Conservation (phyloP, 2,797 vertebrate species). For the Synaphobranchus kaupii region DNA sequence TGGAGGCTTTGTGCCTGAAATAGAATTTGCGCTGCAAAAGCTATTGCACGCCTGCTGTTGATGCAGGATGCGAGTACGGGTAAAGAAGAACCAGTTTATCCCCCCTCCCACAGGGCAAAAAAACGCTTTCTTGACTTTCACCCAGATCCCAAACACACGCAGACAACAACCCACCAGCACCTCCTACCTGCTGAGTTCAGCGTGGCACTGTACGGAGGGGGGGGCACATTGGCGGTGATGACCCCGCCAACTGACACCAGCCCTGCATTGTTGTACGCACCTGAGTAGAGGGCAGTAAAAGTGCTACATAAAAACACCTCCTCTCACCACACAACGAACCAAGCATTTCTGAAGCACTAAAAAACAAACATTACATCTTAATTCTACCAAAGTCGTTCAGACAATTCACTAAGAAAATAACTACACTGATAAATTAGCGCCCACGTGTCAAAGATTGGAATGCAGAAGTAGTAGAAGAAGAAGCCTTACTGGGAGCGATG, state of each 20-base stretch:
- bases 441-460: not conserved
- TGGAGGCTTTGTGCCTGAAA: not conserved
- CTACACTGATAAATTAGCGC: not conserved
- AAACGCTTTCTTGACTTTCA: not conserved
- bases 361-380: not conserved
- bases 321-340: not conserved
- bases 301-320: conserved; percentile 46
- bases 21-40: not conserved
- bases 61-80: not conserved
- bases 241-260: conserved; percentile 90
- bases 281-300: conserved; percentile 72
- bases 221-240: conserved; percentile 84
- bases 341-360: not conserved
- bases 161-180: conserved; percentile 25
- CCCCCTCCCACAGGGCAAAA: not conserved
- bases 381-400: not conserved
- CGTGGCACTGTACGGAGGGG: conserved; percentile 85
- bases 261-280: conserved; percentile 95
- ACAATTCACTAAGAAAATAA: not conserved
- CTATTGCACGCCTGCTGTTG: not conserved
- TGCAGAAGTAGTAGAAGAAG: not conserved
- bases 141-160: conserved; percentile 21
- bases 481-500: conserved; percentile 94
- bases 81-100: not conserved
- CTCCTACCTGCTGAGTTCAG: conserved; percentile 78